Percentiles rank a stretch among this genome's conserved stretches.
Evolutionary conservation across 2,113 vertebrate species (phyloP).

Genomic region (Neogobius melanostomus): DNA sequence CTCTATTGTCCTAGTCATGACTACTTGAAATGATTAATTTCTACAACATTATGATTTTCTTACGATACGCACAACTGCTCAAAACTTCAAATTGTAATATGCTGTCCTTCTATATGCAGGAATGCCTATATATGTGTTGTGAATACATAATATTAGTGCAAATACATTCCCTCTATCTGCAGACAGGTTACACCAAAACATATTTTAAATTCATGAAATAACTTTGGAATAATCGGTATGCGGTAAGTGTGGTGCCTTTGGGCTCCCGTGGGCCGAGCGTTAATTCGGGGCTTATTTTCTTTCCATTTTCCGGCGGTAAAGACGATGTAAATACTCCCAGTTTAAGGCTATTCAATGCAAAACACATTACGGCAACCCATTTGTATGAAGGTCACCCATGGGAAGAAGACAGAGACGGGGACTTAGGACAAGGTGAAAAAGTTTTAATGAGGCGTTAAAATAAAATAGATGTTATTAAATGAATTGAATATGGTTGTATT

Average conservation of each 20-base stretch:
- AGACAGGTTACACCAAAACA: neutral
- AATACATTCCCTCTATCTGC: neutral
- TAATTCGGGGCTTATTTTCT: neutral
- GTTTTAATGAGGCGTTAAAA: neutral
- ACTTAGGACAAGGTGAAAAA: neutral
- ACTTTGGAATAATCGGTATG: constrained; percentile 1
- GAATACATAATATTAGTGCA: neutral
- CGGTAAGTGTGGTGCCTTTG: neutral
- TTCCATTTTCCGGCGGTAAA: neutral
- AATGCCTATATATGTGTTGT: neutral
- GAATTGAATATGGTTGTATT: too few species aligned
- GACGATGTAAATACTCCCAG: neutral
- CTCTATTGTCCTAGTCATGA: too few species aligned
- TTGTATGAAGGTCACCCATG: neutral
- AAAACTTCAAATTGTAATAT: neutral
- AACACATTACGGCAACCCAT: neutral
- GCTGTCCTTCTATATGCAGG: neutral
- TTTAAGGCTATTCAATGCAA: neutral
- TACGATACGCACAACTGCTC: neutral
- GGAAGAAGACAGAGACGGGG: neutral
- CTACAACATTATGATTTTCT: too few species aligned
- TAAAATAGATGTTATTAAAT: neutral
- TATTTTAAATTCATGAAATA: constrained; percentile 8
- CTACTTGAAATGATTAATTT: too few species aligned
- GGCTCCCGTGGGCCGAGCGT: neutral